Conservation (phyloP, 2,797 vertebrate genomes). For the Steatocranus sp. region DNA sequence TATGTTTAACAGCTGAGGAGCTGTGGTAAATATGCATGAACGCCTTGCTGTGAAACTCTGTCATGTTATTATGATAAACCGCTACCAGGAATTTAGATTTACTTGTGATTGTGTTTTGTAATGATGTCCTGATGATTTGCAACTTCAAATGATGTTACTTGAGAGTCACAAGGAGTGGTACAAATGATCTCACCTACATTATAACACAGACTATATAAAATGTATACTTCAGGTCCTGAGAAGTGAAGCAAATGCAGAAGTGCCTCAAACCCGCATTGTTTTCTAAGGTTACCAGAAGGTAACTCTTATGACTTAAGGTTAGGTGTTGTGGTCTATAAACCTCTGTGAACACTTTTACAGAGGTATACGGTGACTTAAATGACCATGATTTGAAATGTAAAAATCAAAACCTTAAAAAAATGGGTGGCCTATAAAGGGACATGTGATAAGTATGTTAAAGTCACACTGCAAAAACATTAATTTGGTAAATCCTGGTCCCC, state of each 20-base stretch:
- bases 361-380: not conserved
- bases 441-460: not conserved
- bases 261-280: not conserved
- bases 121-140: not conserved
- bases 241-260: not conserved
- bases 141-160: not conserved
- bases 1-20: not conserved
- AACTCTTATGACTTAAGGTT: not conserved
- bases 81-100: not conserved
- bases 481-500: not conserved
- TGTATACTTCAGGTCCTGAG: not conserved
- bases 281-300: not conserved
- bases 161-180: not conserved
- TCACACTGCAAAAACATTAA: not conserved
- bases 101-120: not conserved
- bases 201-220: not conserved
- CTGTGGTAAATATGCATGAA: not conserved
- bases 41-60: not conserved
- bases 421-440: not conserved
- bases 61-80: not conserved
- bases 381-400: not conserved
- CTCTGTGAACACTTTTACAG: not conserved
- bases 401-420: not conserved
- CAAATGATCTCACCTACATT: not conserved
- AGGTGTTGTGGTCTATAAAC: accelerated